phyloP scores from a whole-genome alignment of 2,113 vertebrate species.

The Tilapia sparmanii region DNA sequence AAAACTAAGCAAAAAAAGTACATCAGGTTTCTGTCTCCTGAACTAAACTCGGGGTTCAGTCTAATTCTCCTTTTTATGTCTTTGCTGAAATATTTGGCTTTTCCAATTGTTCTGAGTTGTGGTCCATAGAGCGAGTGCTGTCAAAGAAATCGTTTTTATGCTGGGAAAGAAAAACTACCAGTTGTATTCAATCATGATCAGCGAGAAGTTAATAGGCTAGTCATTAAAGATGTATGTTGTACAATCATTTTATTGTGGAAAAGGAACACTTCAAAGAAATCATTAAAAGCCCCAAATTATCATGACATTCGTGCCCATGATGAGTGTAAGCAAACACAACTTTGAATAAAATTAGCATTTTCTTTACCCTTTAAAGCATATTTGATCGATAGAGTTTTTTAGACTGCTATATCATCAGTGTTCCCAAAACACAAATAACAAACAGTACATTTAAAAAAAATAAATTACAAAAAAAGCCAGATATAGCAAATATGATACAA shows the following conservation, averaged over 20 bases:
- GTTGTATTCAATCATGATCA: not conserved
- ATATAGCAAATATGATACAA: not conserved
- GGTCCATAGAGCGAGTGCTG: not conserved
- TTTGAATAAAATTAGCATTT: accelerated
- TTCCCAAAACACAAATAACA: not conserved
- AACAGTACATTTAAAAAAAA: not conserved
- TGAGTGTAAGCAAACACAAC: not conserved
- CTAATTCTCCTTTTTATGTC: not conserved
- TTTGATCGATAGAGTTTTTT: not conserved
- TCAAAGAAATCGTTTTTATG: not conserved
- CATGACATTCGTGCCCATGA: not conserved
- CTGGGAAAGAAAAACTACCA: not conserved
- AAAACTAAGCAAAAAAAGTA: not conserved
- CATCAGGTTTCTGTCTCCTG: not conserved
- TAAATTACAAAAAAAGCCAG: not conserved
- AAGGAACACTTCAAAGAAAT: not conserved
- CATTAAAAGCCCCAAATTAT: not conserved
- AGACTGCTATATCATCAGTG: not conserved
- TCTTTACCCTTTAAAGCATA: not conserved
- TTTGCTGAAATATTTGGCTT: not conserved
- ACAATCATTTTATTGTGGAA: not conserved
- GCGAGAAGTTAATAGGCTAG: not conserved
- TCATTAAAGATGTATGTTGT: not conserved
- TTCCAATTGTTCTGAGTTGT: not conserved
- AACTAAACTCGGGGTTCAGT: not conserved